Evolutionary conservation across 2,797 vertebrate genomes (phyloP).

Genomic region (Lindbergichthys nudifrons): DNA sequence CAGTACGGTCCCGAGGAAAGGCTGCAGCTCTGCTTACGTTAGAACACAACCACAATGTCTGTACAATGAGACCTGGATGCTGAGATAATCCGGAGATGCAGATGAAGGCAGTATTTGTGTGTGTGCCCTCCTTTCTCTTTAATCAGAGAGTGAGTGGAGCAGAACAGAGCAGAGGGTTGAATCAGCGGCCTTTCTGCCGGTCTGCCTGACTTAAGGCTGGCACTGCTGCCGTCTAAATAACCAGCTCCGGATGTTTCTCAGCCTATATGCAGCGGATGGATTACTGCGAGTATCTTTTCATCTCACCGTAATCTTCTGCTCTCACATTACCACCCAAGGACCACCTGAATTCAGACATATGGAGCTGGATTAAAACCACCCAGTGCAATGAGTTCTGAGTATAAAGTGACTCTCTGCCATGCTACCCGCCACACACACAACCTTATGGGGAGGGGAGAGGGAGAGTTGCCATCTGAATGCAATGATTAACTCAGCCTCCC

Average conservation of each 20-base stretch:
- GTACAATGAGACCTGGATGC: constrained; percentile 38
- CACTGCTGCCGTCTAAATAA: constrained; percentile 66
- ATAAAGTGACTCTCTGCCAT: constrained; percentile 43
- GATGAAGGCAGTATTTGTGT: constrained; percentile 16
- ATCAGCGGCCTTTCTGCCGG: constrained; percentile 54
- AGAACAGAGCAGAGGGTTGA: constrained; percentile 65
- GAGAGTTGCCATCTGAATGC: constrained; percentile 27
- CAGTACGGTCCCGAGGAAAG: constrained; percentile 46
- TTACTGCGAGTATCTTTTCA: constrained; percentile 68
- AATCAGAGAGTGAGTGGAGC: constrained; percentile 75
- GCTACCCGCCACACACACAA: constrained; percentile 22
- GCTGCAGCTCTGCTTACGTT: constrained; percentile 45
- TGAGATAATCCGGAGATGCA: constrained; percentile 42
- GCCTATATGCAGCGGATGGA: constrained; percentile 60
- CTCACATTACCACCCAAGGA: constrained; percentile 67
- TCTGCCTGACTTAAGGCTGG: constrained; percentile 60
- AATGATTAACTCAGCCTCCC: constrained; percentile 28
- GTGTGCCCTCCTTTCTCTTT: constrained; percentile 63
- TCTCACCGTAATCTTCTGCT: constrained; percentile 71
- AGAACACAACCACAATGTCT: constrained; percentile 42
- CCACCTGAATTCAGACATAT: constrained; percentile 71
- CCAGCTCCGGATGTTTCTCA: constrained; percentile 72
- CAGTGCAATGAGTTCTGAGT: constrained; percentile 34
- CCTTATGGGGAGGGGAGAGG: neutral
- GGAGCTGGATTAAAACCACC: constrained; percentile 64